Percentiles rank a stretch among this genome's conserved stretches.
phyloP scores from a whole-genome alignment of 2,888 invertebrate species.

The Leptura quadrifasciata region DNA sequence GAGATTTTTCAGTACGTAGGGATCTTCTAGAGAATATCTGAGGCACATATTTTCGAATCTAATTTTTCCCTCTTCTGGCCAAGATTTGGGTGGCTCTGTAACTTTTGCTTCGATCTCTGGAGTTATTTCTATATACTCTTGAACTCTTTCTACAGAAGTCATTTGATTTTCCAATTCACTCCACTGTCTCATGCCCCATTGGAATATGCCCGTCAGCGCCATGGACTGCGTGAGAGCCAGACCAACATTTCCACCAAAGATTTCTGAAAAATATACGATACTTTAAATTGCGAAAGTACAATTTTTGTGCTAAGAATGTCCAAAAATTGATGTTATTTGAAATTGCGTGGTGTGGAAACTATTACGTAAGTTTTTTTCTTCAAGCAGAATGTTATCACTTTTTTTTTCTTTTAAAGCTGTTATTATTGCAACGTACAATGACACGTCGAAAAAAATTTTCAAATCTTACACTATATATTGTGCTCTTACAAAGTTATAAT shows the following conservation, averaged over 20 bases:
- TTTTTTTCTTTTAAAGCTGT: too few species aligned
- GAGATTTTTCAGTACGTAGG: constrained; percentile 84
- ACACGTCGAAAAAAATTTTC: too few species aligned
- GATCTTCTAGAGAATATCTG: constrained; percentile 82
- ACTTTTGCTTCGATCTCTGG: constrained; percentile 73
- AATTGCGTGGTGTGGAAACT: too few species aligned
- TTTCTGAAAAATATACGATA: constrained; percentile 63
- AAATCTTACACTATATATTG: too few species aligned
- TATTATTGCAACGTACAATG: too few species aligned
- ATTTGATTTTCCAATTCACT: constrained; percentile 81
- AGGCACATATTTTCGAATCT: constrained; percentile 82
- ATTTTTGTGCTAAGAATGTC: too few species aligned
- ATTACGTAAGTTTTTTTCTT: too few species aligned
- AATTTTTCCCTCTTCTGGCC: constrained; percentile 84
- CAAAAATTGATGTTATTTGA: too few species aligned
- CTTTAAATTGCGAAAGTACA: background rate
- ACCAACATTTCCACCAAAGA: constrained; percentile 70
- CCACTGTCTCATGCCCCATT: constrained; percentile 87
- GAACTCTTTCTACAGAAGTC: constrained; percentile 92
- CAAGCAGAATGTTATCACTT: too few species aligned
- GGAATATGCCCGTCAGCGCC: constrained; percentile 78
- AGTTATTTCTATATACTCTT: constrained; percentile 86
- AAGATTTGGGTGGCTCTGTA: constrained; percentile 69
- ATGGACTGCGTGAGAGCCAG: constrained; percentile 71
- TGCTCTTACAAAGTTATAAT: too few species aligned